Evolutionary conservation across 1,140 invertebrate species (phyloP), one percentile per base, ranked within the genome.

Genomic region (Apocrypta bakeri): DNA sequence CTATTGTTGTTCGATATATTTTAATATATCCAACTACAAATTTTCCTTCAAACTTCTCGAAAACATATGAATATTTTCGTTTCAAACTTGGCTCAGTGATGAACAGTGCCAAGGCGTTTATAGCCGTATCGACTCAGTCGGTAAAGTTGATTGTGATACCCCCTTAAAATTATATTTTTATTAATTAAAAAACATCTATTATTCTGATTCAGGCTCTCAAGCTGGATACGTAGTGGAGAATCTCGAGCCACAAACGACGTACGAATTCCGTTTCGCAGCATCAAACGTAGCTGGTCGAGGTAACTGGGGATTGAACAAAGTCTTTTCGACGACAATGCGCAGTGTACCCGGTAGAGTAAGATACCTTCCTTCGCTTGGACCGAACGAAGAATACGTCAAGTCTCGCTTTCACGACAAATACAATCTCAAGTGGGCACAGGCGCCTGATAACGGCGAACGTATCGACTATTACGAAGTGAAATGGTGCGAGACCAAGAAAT

Each of bases 371-470:
- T 84, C 83, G 48, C 33, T 83, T 1, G 42, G 71, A 4, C 27
- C 79, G 0, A 73, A 85, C 56, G 85, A 88, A 6, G 86, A 91
- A 0, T 90, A 92, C 72, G 89, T 91, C 0, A 56, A 88, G 8
- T 95, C 94, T 14, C 90, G 93, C 40, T 97, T 94, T 90, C 94
- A 94, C 33, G 94, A 97, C 91, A 94, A 94, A 86, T 97, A 95
- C 89, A 95, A 97, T 88, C 87, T 98, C 1, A 93, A 94, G 86
- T 98, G 97, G 97, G 94, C 93, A 79, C 94, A 95, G 48, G 97
- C 97, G 0, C 94, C 95, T 17, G 95, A 98, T 88, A 98, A 98
- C 91, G 97, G 97, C 3, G 96, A 97, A 91, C 95, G 95, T 2
- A 98, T 98, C 86, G 95, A 97, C 86, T 92, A 92, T 87, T 98